phyloP scores from a whole-genome alignment of 2,113 vertebrate species.

The Silurus meridionalis region DNA sequence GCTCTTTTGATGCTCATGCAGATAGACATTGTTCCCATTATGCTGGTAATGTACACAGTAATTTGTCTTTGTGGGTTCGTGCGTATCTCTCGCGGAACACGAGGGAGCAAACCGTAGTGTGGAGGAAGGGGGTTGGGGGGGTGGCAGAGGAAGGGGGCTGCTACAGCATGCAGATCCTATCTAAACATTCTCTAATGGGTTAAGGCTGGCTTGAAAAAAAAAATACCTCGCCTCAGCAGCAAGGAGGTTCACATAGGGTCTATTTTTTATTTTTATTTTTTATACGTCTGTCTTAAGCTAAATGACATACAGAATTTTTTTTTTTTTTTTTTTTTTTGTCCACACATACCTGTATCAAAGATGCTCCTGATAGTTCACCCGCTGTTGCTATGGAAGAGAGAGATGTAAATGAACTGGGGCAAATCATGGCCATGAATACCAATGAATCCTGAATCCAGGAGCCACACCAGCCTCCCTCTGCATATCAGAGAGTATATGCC shows the following conservation, averaged over 20 bases:
- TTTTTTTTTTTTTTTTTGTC: slow-evolving; percentile 38
- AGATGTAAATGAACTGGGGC: slow-evolving; percentile 88
- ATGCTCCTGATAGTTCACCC: slow-evolving; percentile 83
- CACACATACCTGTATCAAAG: slow-evolving; percentile 81
- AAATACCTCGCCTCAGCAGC: slow-evolving; percentile 56
- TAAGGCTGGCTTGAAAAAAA: slow-evolving; percentile 56
- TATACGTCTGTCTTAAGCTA: slow-evolving; percentile 57
- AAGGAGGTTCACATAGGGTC: slow-evolving; percentile 39
- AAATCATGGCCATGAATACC: slow-evolving; percentile 86
- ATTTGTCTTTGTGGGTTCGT: slow-evolving; percentile 48
- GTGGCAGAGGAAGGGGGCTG: not conserved
- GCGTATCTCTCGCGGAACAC: slow-evolving; percentile 37
- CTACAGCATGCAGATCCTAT: slow-evolving; percentile 42
- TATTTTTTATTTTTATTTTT: slow-evolving; percentile 20
- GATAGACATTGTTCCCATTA: slow-evolving; percentile 45
- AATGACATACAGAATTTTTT: slow-evolving; percentile 66
- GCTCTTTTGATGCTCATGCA: slow-evolving; percentile 45
- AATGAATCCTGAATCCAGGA: slow-evolving; percentile 77
- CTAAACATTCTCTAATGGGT: slow-evolving; percentile 50
- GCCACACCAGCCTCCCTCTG: slow-evolving; percentile 61
- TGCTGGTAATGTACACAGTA: slow-evolving; percentile 36
- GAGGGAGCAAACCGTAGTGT: slow-evolving; percentile 13
- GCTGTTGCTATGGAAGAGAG: slow-evolving; percentile 83
- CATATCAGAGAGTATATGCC: slow-evolving; percentile 42
- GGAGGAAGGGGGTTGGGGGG: not conserved